phyloP scores from a whole-genome alignment of 1,140 invertebrate genomes.

The Drosophila chauvacae region DNA sequence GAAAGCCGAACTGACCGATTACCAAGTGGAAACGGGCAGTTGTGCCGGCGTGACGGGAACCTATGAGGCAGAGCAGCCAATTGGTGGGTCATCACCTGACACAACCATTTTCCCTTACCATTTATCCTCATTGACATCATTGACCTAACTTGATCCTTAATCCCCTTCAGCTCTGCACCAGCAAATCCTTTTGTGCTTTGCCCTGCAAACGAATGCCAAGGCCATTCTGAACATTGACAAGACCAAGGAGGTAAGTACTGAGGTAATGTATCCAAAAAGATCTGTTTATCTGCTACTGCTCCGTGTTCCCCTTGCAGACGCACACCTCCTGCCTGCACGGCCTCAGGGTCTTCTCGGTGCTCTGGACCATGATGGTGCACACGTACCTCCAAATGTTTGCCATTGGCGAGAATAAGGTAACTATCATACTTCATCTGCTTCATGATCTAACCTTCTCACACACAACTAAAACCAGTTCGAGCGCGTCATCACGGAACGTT shows the following conservation, averaged over 20 bases:
- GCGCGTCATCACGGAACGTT: constrained; percentile 90
- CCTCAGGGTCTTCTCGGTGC: constrained; percentile 92
- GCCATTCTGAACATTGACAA: constrained; percentile 87
- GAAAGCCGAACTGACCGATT: constrained; percentile 68
- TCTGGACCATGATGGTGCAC: constrained; percentile 97
- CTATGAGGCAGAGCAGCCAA: constrained; percentile 73
- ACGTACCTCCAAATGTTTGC: constrained; percentile 93
- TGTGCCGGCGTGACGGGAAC: constrained; percentile 66
- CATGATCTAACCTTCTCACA: background rate
- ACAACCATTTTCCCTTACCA: no score
- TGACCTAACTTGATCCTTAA: background rate
- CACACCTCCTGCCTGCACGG: constrained; percentile 92
- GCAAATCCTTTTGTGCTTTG: constrained; percentile 85
- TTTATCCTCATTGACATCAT: background rate
- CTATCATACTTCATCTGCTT: background rate
- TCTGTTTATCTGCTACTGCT: constrained; percentile 11
- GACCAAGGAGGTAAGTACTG: constrained; percentile 73
- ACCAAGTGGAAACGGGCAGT: constrained; percentile 72
- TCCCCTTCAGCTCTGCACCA: constrained; percentile 62
- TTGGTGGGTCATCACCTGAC: constrained; percentile 46
- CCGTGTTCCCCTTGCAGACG: constrained; percentile 83
- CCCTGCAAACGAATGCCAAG: constrained; percentile 86
- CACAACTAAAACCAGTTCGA: constrained; percentile 86
- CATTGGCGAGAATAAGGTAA: constrained; percentile 88
- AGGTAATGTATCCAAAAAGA: background rate